Base-by-base conservation (phyloP, 2,888 invertebrate species). In the Plutella xylostella region DNA sequence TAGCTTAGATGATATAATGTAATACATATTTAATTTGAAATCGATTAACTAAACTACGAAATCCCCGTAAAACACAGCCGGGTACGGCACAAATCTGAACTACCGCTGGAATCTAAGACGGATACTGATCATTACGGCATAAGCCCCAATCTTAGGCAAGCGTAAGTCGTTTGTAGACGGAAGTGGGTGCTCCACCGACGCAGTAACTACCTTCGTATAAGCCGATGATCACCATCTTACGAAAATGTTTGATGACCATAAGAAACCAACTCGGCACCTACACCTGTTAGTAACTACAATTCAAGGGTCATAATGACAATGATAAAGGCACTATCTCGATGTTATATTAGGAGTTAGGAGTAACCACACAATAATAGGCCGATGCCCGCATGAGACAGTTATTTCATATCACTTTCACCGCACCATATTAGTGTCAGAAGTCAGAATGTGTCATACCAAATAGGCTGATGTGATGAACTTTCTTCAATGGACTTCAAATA, bases 361-460 rank as follows among this genome's bases (percentile, higher is more conserved):
- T 28, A n/a, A 37, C 31, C 42, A 45, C 49, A 48, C 48, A 49
- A 54, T 56, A 54, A 54, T 50, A 46, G 55, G 56, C 49, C 55
- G 48, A 50, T 51, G 52, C 54, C 53, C 54, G 48, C 52, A 52
- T 46, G 31, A 30, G 30, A 9, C 41, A 18, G 50, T 49, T 50
- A 52, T 17, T n/a, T 33, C 45, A 45, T 48, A 51, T 50, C 51
- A 62, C 61, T 62, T 62, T 62, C 60, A 58, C 61, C 57, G 49
- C 45, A 52, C 51, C 56, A 55, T 56, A 57, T 56, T 53, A 46
- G 56, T 53, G 19, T n/a, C 19, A 37, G 30, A 39, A 34, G 19
- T n/a, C 19, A 37, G 30, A 39, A 34, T 42, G 22, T 42, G 42
- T 42, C 42, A 42, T 33, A 42, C 19, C 18, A 15, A 3, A 30